Base-by-base conservation (phyloP, 1,140 invertebrate species). In the Bradysia coprophila region DNA sequence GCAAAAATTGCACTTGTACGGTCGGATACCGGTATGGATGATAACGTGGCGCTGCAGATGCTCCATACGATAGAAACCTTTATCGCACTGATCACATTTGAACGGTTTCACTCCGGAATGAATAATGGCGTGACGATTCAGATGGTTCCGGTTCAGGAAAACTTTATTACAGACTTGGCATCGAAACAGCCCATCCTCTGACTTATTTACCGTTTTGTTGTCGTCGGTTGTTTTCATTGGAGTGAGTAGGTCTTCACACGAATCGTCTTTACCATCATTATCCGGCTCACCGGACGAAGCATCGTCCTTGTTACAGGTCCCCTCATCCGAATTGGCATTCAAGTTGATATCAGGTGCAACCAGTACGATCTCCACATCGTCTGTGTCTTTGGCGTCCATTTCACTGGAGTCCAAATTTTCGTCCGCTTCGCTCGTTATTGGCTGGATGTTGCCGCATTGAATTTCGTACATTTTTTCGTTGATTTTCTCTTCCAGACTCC, bases 131-230 rank as follows among this genome's bases (percentile, higher is more conserved):
- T 41, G 40, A 5, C 40, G 24, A 32, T 20, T 32, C 2, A 41
- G 21, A 41, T 41, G 36, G 21, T 19, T 18, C 21, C 72, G 69
- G 53, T 78, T 75, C 4, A 74, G 76, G 52, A 77, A 78, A 40
- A 72, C 73, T 54, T 84, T 76, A 2, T 67, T 61, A 51, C 83
- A 87, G 46, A 71, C 67, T 40, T 71, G 65, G 53, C 82, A 85
- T 51, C 73, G 72, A 61, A 77, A 81, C 2, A 82, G 84, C n/a
- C n/a, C n/a, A 51, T 82, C 81, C 51, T 78, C 71, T 20, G 83
- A 81, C 2, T 76, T 78, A 52, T 90, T 13, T 8, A 28, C 24
- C 6, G 6, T 28, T 28, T 28, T 6, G 6, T 28, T 6, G 13
- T 8, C 13, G 6, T 6, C 24, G 13, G 24, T 8, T 28, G 6